These are phyloP conservation scores for Wasmannia auropunctata DNA, from an alignment of 1,140 invertebrate genomes.

Conservation along the genomic window DNA sequence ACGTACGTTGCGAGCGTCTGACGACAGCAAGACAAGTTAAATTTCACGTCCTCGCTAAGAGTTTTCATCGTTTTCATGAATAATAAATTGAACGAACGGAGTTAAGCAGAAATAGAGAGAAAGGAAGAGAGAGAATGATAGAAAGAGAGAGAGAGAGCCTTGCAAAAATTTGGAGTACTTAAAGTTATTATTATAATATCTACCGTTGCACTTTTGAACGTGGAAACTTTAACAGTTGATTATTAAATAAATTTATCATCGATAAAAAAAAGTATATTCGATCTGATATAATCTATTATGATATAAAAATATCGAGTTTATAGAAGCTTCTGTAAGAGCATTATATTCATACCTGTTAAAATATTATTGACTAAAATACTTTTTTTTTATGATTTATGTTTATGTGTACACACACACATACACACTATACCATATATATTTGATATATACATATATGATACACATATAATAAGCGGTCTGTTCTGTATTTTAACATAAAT, in stretches of 20 bases:
- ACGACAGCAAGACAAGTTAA: constrained; percentile 54
- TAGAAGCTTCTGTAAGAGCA: not conserved
- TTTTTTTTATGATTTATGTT: not conserved
- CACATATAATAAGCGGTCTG: not conserved
- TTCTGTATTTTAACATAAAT: not conserved
- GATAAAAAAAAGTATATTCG: not conserved
- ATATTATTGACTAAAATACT: not conserved
- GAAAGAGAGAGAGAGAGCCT: not conserved
- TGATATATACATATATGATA: too few species aligned
- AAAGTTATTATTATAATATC: constrained; percentile 30
- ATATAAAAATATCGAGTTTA: constrained; percentile 9
- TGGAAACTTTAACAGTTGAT: constrained; percentile 25
- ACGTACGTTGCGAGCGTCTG: constrained; percentile 49
- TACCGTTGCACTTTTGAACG: not conserved
- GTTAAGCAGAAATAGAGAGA: constrained; percentile 9
- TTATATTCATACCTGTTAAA: not conserved
- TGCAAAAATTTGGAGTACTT: constrained; percentile 37
- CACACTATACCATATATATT: not conserved
- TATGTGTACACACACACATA: not conserved
- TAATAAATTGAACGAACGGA: constrained; percentile 35
- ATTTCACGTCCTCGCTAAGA: constrained; percentile 55
- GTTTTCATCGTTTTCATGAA: constrained; percentile 51
- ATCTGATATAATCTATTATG: not conserved
- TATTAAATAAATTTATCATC: constrained; percentile 8
- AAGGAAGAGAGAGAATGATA: too few species aligned